Evolutionary conservation across 1,140 invertebrate species (phyloP).

Genomic region (Globodera ellingtonae): DNA sequence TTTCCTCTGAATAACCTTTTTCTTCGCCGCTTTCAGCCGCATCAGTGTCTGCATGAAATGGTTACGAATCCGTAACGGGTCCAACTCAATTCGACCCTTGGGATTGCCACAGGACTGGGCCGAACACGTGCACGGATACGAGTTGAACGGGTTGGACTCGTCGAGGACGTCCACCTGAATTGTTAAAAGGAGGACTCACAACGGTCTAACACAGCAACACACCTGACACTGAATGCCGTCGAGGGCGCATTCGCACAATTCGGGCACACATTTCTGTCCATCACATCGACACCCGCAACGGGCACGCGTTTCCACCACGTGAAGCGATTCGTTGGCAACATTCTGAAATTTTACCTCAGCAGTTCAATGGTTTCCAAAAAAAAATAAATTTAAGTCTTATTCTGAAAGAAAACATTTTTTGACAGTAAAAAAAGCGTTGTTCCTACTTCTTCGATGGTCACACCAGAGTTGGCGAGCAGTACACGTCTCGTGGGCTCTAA

Average conservation of each 20-base stretch:
- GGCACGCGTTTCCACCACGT: constrained; percentile 18
- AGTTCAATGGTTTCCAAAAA: too few relatives aligned
- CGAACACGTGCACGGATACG: constrained; percentile 93
- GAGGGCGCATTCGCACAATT: constrained; percentile 37
- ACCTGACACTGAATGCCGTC: constrained; percentile 70
- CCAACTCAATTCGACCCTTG: constrained; percentile 90
- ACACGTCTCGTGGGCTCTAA: constrained; percentile 6
- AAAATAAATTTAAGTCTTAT: too few relatives aligned
- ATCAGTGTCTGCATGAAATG: constrained; percentile 96
- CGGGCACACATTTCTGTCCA: constrained; percentile 39
- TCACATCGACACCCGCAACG: constrained; percentile 38
- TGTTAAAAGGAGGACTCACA: constrained; percentile 46
- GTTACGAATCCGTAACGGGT: constrained; percentile 89
- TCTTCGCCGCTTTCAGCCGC: constrained; percentile 82
- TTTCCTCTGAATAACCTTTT: neutral
- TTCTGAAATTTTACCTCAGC: neutral
- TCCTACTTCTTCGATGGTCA: constrained; percentile 11
- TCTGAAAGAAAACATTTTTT: too few relatives aligned
- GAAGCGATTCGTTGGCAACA: neutral
- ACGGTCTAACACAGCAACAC: constrained; percentile 69
- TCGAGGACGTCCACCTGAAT: constrained; percentile 68
- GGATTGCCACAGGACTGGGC: constrained; percentile 90
- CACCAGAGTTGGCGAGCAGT: neutral
- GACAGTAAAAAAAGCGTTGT: neutral
- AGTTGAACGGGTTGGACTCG: constrained; percentile 61